Percentiles rank a stretch among this genome's conserved stretches.
phyloP scores from a whole-genome alignment of 2,797 vertebrate genomes.

The Propithecus perrieri region DNA sequence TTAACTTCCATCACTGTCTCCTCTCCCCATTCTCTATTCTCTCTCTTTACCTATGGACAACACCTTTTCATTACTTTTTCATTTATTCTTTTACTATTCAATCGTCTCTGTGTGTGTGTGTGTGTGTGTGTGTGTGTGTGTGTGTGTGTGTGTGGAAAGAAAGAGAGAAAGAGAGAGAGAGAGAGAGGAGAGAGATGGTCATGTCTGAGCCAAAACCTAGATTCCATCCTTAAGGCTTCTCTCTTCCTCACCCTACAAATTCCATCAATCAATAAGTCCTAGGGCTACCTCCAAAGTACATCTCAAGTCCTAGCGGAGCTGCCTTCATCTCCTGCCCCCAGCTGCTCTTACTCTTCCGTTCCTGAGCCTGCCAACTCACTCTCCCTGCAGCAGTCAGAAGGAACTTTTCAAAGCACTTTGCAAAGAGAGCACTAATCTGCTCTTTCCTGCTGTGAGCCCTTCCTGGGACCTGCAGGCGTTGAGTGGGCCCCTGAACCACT shows the following conservation, averaged over 20 bases:
- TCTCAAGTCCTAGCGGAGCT: neutral
- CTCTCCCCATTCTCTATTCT: neutral
- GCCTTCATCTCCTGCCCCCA: neutral
- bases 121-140: neutral
- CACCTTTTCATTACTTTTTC: neutral
- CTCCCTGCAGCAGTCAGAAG: neutral
- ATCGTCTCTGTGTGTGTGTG: neutral
- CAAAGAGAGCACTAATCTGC: neutral
- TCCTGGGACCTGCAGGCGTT: neutral
- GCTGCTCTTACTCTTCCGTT: neutral
- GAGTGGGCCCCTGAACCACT: neutral
- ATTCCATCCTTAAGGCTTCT: neutral
- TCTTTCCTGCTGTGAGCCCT: neutral
- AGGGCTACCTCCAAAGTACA: neutral
- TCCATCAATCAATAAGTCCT: neutral
- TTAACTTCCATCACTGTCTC: neutral
- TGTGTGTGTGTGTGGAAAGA: too few species aligned
- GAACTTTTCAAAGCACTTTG: neutral
- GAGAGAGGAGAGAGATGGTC: neutral
- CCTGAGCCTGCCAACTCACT: neutral
- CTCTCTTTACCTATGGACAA: neutral
- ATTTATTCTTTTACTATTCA: constrained; percentile 8
- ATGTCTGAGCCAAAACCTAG: neutral
- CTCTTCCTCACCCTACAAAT: neutral
- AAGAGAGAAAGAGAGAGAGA: neutral